A percentile compares a stretch with the other conserved stretches of the same genome.
phyloP scores from a whole-genome alignment of 2,797 vertebrate species.

The Acanthurus tractus region DNA sequence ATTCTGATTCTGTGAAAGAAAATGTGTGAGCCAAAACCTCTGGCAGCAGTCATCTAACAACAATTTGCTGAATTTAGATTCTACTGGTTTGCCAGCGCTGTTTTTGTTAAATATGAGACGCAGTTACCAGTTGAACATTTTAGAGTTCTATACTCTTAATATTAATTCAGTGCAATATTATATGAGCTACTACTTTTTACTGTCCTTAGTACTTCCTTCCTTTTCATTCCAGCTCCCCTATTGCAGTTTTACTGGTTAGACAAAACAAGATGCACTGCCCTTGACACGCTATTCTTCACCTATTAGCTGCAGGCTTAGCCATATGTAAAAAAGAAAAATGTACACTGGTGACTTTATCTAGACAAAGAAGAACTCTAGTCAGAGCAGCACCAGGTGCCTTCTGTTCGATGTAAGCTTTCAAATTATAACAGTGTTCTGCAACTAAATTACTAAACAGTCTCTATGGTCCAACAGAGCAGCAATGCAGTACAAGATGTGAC shows the following conservation, averaged over 20 bases:
- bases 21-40: slow-evolving; percentile 5
- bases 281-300: not conserved
- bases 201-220: too few relatives aligned
- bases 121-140: too few relatives aligned
- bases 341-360: slow-evolving; percentile 25
- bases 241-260: not conserved
- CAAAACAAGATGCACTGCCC: not conserved
- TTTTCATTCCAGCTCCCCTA: too few relatives aligned
- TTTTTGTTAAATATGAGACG: not conserved
- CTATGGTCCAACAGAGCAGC: slow-evolving; percentile 12
- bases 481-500: slow-evolving; percentile 18
- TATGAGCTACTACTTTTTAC: too few relatives aligned
- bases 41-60: not conserved
- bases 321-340: slow-evolving; percentile 39
- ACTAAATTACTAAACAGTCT: slow-evolving; percentile 23
- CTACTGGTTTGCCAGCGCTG: not conserved
- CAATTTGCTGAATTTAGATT: not conserved
- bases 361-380: slow-evolving; percentile 38
- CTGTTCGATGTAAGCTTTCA: slow-evolving; percentile 57
- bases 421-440: slow-evolving; percentile 40
- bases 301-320: slow-evolving; percentile 6
- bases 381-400: slow-evolving; percentile 44
- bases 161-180: too few relatives aligned
- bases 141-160: too few relatives aligned
- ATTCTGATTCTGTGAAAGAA: not conserved